Evolutionary conservation across 2,113 vertebrate genomes (phyloP).

Genomic region (Callocephalon fimbriatum): DNA sequence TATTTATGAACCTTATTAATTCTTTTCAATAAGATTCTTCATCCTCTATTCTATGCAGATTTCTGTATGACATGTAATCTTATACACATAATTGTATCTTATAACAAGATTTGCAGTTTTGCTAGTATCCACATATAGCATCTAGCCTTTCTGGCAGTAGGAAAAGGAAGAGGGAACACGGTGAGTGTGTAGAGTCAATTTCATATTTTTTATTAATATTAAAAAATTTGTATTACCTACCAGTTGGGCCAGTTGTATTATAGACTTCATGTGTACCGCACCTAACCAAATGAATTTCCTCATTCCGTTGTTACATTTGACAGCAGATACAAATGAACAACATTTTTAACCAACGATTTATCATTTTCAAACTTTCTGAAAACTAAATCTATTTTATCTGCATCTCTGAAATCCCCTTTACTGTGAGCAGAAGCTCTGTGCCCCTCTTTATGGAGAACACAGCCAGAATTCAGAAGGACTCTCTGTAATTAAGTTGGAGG

Average conservation of each 20-base stretch:
- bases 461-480: background rate
- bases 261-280: background rate
- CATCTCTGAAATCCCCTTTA: background rate
- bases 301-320: background rate
- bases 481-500: background rate
- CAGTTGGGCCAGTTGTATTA: background rate
- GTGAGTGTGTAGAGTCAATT: background rate
- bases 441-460: background rate
- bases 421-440: background rate
- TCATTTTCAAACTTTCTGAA: background rate
- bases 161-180: background rate
- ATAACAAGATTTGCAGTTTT: background rate
- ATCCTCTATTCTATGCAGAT: background rate
- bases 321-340: background rate
- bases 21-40: background rate
- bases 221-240: background rate
- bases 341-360: background rate
- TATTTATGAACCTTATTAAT: background rate
- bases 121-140: background rate
- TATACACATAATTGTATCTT: background rate
- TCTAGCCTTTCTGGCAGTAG: background rate
- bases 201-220: background rate
- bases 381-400: background rate
- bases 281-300: background rate
- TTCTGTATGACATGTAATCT: background rate